Evolutionary conservation across 2,113 vertebrate genomes (phyloP), one percentile per base, ranked within the genome.

Genomic region (Alethe castanea): DNA sequence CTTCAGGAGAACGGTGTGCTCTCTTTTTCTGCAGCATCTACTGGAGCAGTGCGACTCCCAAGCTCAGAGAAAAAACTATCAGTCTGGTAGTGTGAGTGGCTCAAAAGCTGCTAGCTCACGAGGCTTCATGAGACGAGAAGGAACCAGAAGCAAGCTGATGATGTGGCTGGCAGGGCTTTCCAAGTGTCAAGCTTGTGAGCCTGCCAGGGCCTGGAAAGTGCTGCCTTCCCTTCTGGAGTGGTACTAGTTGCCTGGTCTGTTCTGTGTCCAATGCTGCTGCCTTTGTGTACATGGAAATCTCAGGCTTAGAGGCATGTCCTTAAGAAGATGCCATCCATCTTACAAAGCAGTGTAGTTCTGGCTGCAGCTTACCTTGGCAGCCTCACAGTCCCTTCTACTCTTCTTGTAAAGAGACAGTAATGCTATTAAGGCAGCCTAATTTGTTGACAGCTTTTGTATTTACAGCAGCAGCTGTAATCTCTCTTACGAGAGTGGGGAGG

Each of bases 381-480:
- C 40, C 61, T 87, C 83, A 86, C 94, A 95, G 86, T 76, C 72
- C 92, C 53, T 90, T 83, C 83, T 64, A 67, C 64, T 19, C 53
- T 81, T 56, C 14, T 24, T 60, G 23, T 84, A 72, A 84, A 93
- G 91, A 94, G 80, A 72, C 69, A 71, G 66, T 94, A 91, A 94
- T 86, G 60, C 88, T 91, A 81, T 96, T 95, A 88, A 86, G 53
- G 69, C 80, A 94, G 67, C 42, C 92, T 92, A 67, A 92, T 94
- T 94, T 94, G 69, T 88, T 96, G 88, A 92, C 90, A 95, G 80
- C 82, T 92, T 86, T 93, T 88, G 57, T 88, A 40, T 94, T 95
- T 92, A 47, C 17, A 61, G 48, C 57, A 76, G 48, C 65, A 94
- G 52, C 76, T 81, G 44, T 95, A 92, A 93, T 93, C 86, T 89